Conservation (phyloP, 37 sponge, comb jelly and placozoan genomes). For the Axinella damicornis region DNA sequence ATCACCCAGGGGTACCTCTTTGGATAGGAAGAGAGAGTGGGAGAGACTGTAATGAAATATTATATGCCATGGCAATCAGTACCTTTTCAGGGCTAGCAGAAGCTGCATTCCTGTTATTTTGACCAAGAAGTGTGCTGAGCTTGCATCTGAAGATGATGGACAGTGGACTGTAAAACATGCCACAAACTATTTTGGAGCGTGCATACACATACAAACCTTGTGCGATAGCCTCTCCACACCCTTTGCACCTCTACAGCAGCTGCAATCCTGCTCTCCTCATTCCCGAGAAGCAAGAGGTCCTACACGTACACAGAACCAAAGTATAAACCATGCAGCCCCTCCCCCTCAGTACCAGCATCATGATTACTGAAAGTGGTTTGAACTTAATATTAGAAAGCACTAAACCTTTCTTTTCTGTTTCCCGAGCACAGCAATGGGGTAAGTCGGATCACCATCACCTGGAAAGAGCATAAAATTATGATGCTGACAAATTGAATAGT, state of each 20-base stretch:
- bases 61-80: no score
- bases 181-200: no score
- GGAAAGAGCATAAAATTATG: not conserved
- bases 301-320: no score
- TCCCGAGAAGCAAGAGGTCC: no score
- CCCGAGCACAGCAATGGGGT: slow-evolving; percentile 35
- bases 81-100: no score
- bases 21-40: no score
- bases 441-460: slow-evolving; percentile 48
- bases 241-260: slow-evolving; percentile 86
- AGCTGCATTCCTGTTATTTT: not conserved
- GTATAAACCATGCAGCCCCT: no score
- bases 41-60: no score
- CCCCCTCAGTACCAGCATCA: no score
- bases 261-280: slow-evolving; percentile 30
- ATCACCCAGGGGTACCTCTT: not conserved
- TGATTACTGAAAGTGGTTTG: no score
- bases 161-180: not conserved
- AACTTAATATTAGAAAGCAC: not conserved
- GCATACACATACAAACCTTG: slow-evolving; percentile 60
- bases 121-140: slow-evolving; percentile 12
- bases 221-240: slow-evolving; percentile 75
- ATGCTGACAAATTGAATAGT: not conserved
- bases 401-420: slow-evolving; percentile 47
- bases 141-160: slow-evolving; percentile 11